Evolutionary conservation across 53 echinoderm and acorn worm genomes (phyloP).

Genomic region (Paracentrotus lividus): DNA sequence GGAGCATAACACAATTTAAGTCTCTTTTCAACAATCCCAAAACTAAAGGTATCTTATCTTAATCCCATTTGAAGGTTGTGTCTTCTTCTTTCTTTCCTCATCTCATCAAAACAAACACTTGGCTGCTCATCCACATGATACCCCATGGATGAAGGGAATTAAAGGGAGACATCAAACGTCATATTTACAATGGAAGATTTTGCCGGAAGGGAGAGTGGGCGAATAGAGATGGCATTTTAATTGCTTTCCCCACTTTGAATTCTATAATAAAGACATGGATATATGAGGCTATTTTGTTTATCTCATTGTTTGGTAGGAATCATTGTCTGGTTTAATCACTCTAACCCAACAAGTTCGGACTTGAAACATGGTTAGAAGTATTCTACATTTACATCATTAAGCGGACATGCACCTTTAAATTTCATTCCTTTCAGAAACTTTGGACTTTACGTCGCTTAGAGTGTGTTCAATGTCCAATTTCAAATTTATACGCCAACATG

Average conservation of each 20-base stretch:
- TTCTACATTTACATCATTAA: neutral
- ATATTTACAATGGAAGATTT: conserved; percentile 28
- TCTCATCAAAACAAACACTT: conserved; percentile 50
- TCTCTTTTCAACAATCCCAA: neutral
- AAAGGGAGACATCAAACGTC: conserved; percentile 53
- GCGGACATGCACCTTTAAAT: neutral
- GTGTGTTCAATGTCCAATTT: too few relatives aligned
- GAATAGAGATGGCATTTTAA: neutral
- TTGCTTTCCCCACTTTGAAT: neutral
- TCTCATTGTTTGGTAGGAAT: too few relatives aligned
- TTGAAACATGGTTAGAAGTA: neutral
- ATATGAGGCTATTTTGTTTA: too few relatives aligned
- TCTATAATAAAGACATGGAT: too few relatives aligned
- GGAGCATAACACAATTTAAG: neutral
- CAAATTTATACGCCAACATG: too few relatives aligned
- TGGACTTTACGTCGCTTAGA: neutral
- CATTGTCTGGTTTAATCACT: too few relatives aligned
- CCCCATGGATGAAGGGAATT: neutral
- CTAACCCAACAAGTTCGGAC: neutral
- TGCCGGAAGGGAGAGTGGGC: too few relatives aligned
- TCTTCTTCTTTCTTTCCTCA: neutral
- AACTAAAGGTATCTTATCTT: conserved; percentile 36
- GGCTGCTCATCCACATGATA: conserved; percentile 34
- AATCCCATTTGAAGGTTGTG: conserved; percentile 42
- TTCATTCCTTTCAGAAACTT: too few relatives aligned